Evolutionary conservation across 2,113 vertebrate genomes (phyloP).

Genomic region (pig (Sus scrofa)): T2T-Sscrofa CM000824.6:76355001-76355500

Average conservation of each 20-base stretch:
- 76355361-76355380: constrained; percentile 54
- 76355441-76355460: constrained; percentile 79
- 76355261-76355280: neutral
- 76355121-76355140: neutral
- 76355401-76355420: constrained; percentile 72
- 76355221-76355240: neutral
- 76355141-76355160: neutral
- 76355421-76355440: constrained; percentile 81
- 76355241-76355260: neutral
- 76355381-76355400: neutral
- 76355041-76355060: neutral
- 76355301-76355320: neutral
- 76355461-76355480: constrained; percentile 77
- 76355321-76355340: constrained; percentile 45
- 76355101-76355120: neutral
- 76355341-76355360: constrained; percentile 60
- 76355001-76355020: neutral
- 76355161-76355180: neutral
- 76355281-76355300: constrained; percentile 43
- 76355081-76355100: neutral
- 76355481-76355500: constrained; percentile 12
- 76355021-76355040: neutral
- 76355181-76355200: neutral
- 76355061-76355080: neutral
- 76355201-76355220: neutral